These are phyloP conservation scores for Phalera bucephala DNA, from an alignment of 2,888 invertebrate genomes.

Conservation along the genomic window DNA sequence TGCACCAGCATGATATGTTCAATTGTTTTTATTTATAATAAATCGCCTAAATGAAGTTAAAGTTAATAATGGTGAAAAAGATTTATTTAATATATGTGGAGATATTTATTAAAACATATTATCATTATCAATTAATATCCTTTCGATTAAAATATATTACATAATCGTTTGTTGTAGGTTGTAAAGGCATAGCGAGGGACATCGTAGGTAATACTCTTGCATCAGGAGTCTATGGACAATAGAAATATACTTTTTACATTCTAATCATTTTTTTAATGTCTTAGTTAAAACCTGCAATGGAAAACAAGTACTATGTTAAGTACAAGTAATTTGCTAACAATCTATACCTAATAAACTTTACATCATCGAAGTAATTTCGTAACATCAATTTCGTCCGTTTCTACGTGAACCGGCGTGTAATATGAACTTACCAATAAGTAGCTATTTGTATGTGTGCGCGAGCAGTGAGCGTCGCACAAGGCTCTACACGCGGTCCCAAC, in stretches of 20 bases:
- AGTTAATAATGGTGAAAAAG: no score
- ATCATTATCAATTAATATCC: slow-evolving; percentile 30
- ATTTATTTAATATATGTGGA: neutral
- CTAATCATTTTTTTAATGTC: slow-evolving; percentile 4
- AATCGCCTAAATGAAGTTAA: neutral
- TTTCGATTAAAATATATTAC: slow-evolving; percentile 47
- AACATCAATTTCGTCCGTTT: neutral
- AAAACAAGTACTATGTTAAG: no score
- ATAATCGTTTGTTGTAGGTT: slow-evolving; percentile 57
- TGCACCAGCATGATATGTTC: neutral
- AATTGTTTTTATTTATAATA: neutral
- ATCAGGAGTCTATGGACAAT: slow-evolving; percentile 69
- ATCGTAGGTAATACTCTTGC: slow-evolving; percentile 55
- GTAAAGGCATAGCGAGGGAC: slow-evolving; percentile 55
- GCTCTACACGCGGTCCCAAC: slow-evolving; percentile 58
- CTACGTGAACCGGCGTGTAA: neutral
- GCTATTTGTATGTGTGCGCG: neutral
- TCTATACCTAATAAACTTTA: no score
- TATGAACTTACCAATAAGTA: neutral
- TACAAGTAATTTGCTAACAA: no score
- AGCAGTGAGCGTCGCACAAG: slow-evolving; percentile 44
- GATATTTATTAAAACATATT: slow-evolving; percentile 11
- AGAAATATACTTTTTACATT: slow-evolving; percentile 44
- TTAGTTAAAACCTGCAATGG: neutral
- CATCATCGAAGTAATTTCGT: neutral